These are phyloP conservation scores for Anoura caudifer DNA, from an alignment of 2,113 vertebrate genomes.

Conservation along the genomic window DNA sequence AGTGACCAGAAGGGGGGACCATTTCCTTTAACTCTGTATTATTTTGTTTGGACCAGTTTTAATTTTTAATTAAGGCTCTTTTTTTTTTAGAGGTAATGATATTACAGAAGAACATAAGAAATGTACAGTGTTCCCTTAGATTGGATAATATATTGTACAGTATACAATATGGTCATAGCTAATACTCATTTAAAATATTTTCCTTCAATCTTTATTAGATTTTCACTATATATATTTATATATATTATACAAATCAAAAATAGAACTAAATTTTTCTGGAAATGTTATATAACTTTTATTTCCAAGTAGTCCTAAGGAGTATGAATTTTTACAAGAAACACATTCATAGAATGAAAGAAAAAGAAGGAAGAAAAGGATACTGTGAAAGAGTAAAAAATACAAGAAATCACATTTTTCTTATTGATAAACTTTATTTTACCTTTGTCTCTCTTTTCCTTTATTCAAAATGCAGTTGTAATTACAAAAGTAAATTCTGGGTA, in stretches of 20 bases:
- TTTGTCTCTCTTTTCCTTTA: background rate
- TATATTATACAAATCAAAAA: background rate
- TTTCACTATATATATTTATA: background rate
- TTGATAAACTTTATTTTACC: background rate
- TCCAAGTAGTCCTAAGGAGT: background rate
- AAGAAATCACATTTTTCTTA: background rate
- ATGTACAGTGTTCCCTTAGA: background rate
- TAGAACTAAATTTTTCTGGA: background rate
- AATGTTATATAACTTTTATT: background rate
- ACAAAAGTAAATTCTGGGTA: background rate
- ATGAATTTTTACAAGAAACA: background rate
- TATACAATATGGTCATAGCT: background rate
- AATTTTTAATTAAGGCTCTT: background rate
- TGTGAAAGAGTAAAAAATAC: background rate
- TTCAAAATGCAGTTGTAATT: background rate
- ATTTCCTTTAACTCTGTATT: background rate
- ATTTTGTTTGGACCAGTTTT: background rate
- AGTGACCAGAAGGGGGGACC: background rate
- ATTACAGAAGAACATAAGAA: background rate
- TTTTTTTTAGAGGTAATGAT: background rate
- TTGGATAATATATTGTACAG: background rate
- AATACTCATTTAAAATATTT: constrained; percentile 10
- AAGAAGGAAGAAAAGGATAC: background rate
- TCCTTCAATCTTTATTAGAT: background rate
- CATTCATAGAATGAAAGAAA: background rate